Percentiles rank a stretch among this genome's conserved stretches.
Conservation (phyloP, 2,888 invertebrate genomes). For the Adela reaumurella region DNA sequence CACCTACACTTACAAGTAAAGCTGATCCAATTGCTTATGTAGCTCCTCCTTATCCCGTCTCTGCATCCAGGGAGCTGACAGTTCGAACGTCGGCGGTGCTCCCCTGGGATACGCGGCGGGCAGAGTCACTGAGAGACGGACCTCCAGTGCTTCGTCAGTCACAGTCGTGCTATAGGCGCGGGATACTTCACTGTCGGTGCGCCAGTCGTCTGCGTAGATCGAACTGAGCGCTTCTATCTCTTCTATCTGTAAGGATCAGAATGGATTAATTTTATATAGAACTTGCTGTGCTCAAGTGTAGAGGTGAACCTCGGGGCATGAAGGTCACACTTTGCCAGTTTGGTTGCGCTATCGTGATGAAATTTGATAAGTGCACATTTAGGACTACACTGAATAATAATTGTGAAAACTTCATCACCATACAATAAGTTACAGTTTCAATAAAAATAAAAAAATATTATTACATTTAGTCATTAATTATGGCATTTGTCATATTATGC, state of each 20-base stretch:
- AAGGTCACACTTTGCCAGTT: no score
- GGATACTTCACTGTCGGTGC: slow-evolving; percentile 51
- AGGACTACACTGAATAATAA: no score
- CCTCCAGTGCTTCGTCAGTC: slow-evolving; percentile 41
- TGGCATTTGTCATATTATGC: no score
- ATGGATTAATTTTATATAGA: not conserved
- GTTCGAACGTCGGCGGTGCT: slow-evolving; percentile 64
- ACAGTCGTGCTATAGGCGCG: slow-evolving; percentile 61
- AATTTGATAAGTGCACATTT: no score
- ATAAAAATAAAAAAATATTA: no score
- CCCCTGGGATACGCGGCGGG: slow-evolving; percentile 61
- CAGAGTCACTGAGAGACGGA: slow-evolving; percentile 61
- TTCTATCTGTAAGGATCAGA: slow-evolving; percentile 47
- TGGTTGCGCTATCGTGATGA: no score
- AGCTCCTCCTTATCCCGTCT: slow-evolving; percentile 56
- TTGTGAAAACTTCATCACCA: no score
- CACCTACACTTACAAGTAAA: slow-evolving; percentile 60
- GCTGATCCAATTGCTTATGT: slow-evolving; percentile 53
- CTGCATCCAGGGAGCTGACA: slow-evolving; percentile 69
- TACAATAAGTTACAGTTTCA: no score
- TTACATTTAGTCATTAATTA: no score
- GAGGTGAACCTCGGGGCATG: no score
- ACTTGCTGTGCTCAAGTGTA: no score
- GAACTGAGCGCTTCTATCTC: slow-evolving; percentile 71
- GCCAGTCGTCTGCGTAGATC: slow-evolving; percentile 70